Percentiles rank a stretch among this genome's conserved stretches.
These are phyloP conservation scores for Corythaeola cristata DNA, from an alignment of 2,113 vertebrate genomes.

Conservation along the genomic window DNA sequence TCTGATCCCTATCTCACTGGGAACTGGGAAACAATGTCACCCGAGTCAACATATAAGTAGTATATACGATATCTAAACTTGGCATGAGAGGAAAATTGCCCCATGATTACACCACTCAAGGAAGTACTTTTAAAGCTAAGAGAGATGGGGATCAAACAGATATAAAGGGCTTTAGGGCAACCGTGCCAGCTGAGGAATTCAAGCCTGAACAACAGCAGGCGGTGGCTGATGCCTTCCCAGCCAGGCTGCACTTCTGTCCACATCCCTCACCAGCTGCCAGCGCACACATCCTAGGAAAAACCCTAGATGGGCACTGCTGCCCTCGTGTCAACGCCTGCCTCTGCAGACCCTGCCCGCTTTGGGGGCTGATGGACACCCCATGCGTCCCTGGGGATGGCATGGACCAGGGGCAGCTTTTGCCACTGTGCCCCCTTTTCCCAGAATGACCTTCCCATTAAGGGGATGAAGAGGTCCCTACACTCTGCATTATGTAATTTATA, in stretches of 20 bases:
- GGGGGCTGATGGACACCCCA: background rate
- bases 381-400: background rate
- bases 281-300: accelerated
- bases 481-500: background rate
- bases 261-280: accelerated
- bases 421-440: background rate
- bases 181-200: slow-evolving; percentile 45
- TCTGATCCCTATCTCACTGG: slow-evolving; percentile 61
- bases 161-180: slow-evolving; percentile 48
- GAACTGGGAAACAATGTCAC: slow-evolving; percentile 63
- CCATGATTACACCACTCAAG: slow-evolving; percentile 58
- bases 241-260: background rate
- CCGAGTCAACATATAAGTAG: slow-evolving; percentile 52
- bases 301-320: accelerated
- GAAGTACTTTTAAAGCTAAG: slow-evolving; percentile 60
- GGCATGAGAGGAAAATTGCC: slow-evolving; percentile 59
- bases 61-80: slow-evolving; percentile 56
- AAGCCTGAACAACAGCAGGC: slow-evolving; percentile 4
- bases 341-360: background rate
- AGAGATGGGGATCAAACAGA: slow-evolving; percentile 58
- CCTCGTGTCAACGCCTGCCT: background rate
- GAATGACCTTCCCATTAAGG: background rate
- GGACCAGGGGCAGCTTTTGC: background rate
- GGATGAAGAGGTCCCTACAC: accelerated
- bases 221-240: background rate